Conservation (phyloP, 2,797 vertebrate species). For the Lepilemur septentrionalis region DNA sequence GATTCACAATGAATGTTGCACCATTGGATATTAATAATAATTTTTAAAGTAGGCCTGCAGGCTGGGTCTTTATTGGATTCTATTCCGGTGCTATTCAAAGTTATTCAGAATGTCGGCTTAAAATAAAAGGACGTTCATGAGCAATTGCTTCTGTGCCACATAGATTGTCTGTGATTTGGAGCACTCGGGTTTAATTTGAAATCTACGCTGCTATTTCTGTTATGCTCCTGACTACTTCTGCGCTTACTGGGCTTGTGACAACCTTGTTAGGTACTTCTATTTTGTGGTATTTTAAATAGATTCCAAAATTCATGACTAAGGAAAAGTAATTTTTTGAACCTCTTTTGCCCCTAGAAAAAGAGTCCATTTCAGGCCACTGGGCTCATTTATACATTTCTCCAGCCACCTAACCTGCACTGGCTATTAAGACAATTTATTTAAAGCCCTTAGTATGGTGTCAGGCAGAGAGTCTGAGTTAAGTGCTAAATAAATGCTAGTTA, state of each 20-base stretch:
- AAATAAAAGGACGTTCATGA: constrained; percentile 56
- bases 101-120: constrained; percentile 56
- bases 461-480: neutral
- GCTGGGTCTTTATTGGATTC: constrained; percentile 60
- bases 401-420: neutral
- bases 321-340: constrained; percentile 22
- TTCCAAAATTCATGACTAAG: constrained; percentile 45
- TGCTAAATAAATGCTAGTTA: constrained; percentile 1
- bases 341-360: neutral
- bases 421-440: neutral
- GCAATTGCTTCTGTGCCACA: constrained; percentile 29
- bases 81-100: constrained; percentile 34
- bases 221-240: neutral
- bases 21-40: constrained; percentile 69
- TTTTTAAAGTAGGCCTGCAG: constrained; percentile 61
- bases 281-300: constrained; percentile 24
- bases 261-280: constrained; percentile 11
- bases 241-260: neutral
- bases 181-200: constrained; percentile 6
- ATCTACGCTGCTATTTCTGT: constrained; percentile 23
- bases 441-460: neutral
- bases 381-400: neutral
- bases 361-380: neutral
- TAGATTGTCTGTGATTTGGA: constrained; percentile 40
- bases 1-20: constrained; percentile 65